phyloP scores from a whole-genome alignment of 2,888 invertebrate species.

The Electrophaes corylata region DNA sequence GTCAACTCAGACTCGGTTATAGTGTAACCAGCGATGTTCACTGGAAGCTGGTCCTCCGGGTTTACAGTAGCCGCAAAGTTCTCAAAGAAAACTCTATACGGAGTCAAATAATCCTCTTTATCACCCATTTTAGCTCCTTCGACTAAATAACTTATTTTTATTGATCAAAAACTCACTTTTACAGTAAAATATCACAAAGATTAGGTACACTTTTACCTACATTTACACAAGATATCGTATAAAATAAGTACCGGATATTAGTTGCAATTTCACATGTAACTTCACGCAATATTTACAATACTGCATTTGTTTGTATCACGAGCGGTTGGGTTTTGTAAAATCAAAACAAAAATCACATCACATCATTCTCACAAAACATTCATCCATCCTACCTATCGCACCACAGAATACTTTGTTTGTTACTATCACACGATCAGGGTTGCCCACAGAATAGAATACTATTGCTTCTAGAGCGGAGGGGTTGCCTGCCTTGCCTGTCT shows the following conservation, averaged over 20 bases:
- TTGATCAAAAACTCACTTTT: conserved; percentile 52
- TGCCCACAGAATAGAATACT: too few relatives aligned
- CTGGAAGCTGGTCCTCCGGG: conserved; percentile 89
- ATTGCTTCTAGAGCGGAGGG: too few relatives aligned
- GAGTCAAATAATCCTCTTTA: conserved; percentile 88
- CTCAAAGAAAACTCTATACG: conserved; percentile 89
- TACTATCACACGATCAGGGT: too few relatives aligned
- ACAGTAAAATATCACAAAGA: conserved; percentile 39
- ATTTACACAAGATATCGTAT: conserved; percentile 32
- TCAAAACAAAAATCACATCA: conserved; percentile 68
- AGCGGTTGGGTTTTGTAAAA: conserved; percentile 43
- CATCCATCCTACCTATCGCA: conserved; percentile 29
- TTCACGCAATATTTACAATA: conserved; percentile 41
- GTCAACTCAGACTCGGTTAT: conserved; percentile 88
- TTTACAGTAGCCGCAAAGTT: conserved; percentile 88
- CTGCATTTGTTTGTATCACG: conserved; percentile 29
- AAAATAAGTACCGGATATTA: conserved; percentile 45
- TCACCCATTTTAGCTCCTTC: conserved; percentile 71
- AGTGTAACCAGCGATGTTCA: conserved; percentile 88
- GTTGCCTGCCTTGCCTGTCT: too few relatives aligned
- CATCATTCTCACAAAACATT: conserved; percentile 53
- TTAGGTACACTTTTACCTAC: conserved; percentile 34
- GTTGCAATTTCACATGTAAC: conserved; percentile 41
- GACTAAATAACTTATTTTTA: conserved; percentile 48
- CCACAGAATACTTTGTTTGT: too few relatives aligned